These are phyloP conservation scores for Bellardia pandia DNA, from an alignment of 2,888 invertebrate genomes.

Conservation along the genomic window DNA sequence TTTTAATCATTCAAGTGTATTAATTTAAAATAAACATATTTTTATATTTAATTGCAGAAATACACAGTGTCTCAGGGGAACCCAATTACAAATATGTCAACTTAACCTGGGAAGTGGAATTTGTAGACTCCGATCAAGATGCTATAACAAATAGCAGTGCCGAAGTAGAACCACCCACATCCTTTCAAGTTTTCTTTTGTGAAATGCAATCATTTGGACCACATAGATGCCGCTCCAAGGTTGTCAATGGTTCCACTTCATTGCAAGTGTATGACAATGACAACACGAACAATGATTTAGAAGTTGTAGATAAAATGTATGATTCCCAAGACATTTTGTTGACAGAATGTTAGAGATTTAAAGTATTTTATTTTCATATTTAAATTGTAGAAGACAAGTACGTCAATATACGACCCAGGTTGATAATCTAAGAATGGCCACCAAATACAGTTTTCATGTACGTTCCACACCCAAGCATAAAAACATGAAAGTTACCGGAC, in stretches of 20 bases:
- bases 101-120: conserved; percentile 84
- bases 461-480: conserved; percentile 86
- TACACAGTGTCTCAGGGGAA: conserved; percentile 83
- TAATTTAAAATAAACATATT: neutral
- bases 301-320: conserved; percentile 64
- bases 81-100: conserved; percentile 84
- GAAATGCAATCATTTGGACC: conserved; percentile 92
- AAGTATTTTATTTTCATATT: neutral
- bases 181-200: conserved; percentile 90
- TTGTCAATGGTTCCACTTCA: conserved; percentile 79
- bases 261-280: conserved; percentile 72
- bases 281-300: conserved; percentile 77
- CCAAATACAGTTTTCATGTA: conserved; percentile 92
- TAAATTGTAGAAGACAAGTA: conserved; percentile 76
- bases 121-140: conserved; percentile 76
- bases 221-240: conserved; percentile 88
- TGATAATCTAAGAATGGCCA: conserved; percentile 91
- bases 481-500: conserved; percentile 83
- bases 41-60: conserved; percentile 78
- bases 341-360: neutral
- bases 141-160: conserved; percentile 78
- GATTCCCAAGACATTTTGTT: neutral
- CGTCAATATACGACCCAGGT: conserved; percentile 87
- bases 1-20: neutral
- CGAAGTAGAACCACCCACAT: conserved; percentile 84